Conservation (phyloP, 2,888 invertebrate genomes). For the Rhimphoctona megacephalus region DNA sequence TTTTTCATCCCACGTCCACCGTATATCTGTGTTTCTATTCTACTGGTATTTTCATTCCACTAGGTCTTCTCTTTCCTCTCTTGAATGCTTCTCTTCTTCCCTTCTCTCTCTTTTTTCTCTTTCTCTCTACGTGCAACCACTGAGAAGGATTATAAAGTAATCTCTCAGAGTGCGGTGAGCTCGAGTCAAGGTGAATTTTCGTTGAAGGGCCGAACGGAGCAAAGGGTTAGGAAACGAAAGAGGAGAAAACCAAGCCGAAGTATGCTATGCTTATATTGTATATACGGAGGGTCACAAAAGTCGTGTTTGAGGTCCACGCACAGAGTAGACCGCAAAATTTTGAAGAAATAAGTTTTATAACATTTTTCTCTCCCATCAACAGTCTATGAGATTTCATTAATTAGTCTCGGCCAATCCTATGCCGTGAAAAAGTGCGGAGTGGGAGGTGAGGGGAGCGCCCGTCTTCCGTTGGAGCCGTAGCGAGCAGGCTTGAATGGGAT, state of each 20-base stretch:
- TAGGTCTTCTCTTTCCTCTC: constrained; percentile 16
- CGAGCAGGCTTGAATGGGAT: too few species aligned
- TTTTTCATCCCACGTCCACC: constrained; percentile 1
- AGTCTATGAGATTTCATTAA: neutral
- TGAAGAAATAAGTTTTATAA: neutral
- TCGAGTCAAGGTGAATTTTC: constrained; percentile 68
- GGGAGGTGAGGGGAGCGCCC: too few species aligned
- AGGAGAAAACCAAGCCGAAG: constrained; percentile 29
- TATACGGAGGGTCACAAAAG: neutral
- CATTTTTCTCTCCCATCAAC: neutral
- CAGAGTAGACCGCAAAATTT: neutral
- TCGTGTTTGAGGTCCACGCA: neutral
- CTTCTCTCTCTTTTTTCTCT: neutral
- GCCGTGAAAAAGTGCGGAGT: neutral
- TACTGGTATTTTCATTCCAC: constrained; percentile 27
- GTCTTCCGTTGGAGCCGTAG: too few species aligned
- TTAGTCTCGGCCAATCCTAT: neutral
- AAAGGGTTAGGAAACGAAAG: constrained; percentile 29
- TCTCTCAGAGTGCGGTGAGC: constrained; percentile 73
- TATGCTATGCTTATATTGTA: neutral
- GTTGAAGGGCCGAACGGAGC: constrained; percentile 57
- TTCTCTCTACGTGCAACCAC: constrained; percentile 47
- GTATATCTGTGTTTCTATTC: constrained; percentile 7
- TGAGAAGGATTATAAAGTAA: constrained; percentile 71
- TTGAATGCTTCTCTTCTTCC: constrained; percentile 15